A percentile compares a stretch with the other conserved stretches of the same genome.
phyloP scores from a whole-genome alignment of 1,140 invertebrate genomes.

The Bilobella aurantiaca region DNA sequence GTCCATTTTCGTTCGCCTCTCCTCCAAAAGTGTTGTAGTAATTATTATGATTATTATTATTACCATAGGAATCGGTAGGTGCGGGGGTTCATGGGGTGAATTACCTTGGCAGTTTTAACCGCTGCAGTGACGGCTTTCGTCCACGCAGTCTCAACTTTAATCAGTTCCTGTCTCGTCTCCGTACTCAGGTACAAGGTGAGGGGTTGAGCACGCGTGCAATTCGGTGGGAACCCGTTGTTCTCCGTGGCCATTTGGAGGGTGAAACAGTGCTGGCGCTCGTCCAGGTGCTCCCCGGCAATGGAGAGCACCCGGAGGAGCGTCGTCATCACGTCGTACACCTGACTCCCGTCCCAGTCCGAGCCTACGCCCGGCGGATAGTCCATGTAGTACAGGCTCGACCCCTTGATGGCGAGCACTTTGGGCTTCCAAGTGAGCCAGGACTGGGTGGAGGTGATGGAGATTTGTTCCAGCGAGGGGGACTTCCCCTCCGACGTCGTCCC shows the following conservation, averaged over 20 bases:
- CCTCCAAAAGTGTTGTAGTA: too few relatives aligned
- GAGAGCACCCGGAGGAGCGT: constrained; percentile 88
- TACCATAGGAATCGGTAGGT: background rate
- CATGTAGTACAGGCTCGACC: constrained; percentile 67
- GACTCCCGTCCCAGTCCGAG: constrained; percentile 47
- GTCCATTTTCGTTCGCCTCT: too few relatives aligned
- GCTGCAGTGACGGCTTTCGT: constrained; percentile 82
- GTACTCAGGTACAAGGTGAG: constrained; percentile 72
- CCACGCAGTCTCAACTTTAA: constrained; percentile 88
- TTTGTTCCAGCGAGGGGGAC: too few relatives aligned
- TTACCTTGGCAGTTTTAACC: constrained; percentile 77
- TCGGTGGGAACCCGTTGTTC: constrained; percentile 22
- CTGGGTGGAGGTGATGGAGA: constrained; percentile 53
- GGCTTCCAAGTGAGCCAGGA: constrained; percentile 86
- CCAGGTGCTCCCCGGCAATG: constrained; percentile 74
- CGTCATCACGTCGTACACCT: constrained; percentile 77
- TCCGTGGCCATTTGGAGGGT: constrained; percentile 59
- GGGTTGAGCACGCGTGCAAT: constrained; percentile 48
- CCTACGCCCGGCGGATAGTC: constrained; percentile 44
- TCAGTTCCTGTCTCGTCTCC: constrained; percentile 75
- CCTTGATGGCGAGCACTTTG: constrained; percentile 82
- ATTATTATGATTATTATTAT: too few relatives aligned
- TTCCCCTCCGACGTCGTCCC: constrained; percentile 49
- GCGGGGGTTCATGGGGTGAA: background rate
- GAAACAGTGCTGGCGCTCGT: constrained; percentile 89